Evolutionary conservation across 1,140 invertebrate genomes (phyloP), one percentile per base, ranked within the genome.

Genomic region (Drosophila persimilis): DNA sequence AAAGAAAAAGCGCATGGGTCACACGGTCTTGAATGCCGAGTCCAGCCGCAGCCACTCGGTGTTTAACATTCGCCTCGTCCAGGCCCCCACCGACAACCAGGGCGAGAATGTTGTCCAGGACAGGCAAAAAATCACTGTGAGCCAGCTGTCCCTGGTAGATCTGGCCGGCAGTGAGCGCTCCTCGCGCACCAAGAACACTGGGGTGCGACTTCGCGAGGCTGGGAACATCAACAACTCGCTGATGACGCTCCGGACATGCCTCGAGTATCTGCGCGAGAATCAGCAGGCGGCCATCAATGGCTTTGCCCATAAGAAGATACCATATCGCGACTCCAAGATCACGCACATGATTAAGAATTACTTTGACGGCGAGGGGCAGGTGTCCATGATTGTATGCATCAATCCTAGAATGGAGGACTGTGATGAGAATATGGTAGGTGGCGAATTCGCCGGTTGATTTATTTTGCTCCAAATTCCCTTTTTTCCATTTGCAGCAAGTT

Each of bases 271-370:
- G 31, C 92, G 98, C 47, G 98, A 99, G 80, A 99, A 99, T 92
- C 98, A 98, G 91, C 92, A 93, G 44, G 93, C 92, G 13, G 24
- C 58, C 0, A 41, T 44, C 0, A 60, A 31, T 35, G 69, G 70
- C 2, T 93, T 93, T 47, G 89, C 91, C 0, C 93, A 92, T 41
- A 94, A 93, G 85, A 91, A 91, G 52, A 78, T 91, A 6, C 98
- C 98, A 0, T 99, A 99, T 92, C 92, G 99, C 26, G 98, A 99
- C 86, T 97, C 97, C 0, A 98, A 98, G 89, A 93, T 99, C 2
- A 99, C 99, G 2, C 96, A 98, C 92, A 93, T 99, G 47, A 99
- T 99, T 90, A 99, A 99, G 92, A 99, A 96, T 89, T 99, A 97
- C 92, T 99, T 99, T 92, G 99, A 99, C 92, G 98, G 99, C 2